Evolutionary conservation across 1,140 invertebrate genomes (phyloP), one percentile per base, ranked within the genome.

Genomic region (Sycophila sp.): DNA sequence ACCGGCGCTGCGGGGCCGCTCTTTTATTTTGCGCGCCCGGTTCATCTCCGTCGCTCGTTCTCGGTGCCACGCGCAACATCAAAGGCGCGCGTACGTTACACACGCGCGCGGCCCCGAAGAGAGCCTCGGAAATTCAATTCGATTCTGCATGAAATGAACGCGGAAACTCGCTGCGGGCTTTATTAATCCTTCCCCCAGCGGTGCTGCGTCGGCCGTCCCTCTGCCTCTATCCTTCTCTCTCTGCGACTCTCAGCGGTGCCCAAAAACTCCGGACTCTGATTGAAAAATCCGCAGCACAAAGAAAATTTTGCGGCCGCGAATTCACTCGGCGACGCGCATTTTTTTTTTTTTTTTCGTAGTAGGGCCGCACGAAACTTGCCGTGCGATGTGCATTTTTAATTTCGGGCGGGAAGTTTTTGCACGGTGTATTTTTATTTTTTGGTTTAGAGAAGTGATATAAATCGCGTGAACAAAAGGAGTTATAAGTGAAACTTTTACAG

Each of bases 101-200:
- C 71, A 71, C 70, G 56, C 69, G 49, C 68, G 8, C 51, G 73
- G 78, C 72, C 78, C 76, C n/a, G n/a, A n/a, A n/a, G n/a, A n/a
- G n/a, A n/a, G n/a, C n/a, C n/a, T n/a, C n/a, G 79, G 73, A 83
- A 83, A 83, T 83, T 76, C 79, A 83, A 82, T 83, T 82, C 80
- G 76, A 83, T 83, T 82, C 75, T 79, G 79, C 72, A 78, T 78
- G 80, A 81, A 83, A 81, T 79, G 81, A 81, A 79, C 19, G 32
- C 77, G 74, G 80, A 82, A 81, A 82, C 78, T 80, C 74, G 45
- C 30, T 72, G 74, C 68, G 69, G 73, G 77, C 78, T 82, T 82
- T 83, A 82, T 82, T 82, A 83, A 83, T 81, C 75, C 51, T 47
- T 22, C n/a, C n/a, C n/a, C n/a, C n/a, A n/a, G n/a, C n/a, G n/a